Conservation (phyloP, 2,797 vertebrate genomes). For the Enteromius paludinosus region DNA sequence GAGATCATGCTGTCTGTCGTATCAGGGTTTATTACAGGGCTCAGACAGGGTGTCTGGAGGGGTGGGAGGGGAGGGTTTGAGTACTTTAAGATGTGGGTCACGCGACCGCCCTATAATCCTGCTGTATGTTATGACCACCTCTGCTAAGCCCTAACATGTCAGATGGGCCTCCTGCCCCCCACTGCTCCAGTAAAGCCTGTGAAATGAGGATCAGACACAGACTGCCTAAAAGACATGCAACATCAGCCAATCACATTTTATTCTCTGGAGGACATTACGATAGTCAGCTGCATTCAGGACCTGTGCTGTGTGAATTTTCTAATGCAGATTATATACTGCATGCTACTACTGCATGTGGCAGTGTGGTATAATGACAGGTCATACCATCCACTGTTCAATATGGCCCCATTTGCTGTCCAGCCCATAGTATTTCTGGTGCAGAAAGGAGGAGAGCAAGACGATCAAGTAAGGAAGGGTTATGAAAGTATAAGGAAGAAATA, state of each 20-base stretch:
- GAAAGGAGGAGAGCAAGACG: constrained; percentile 33
- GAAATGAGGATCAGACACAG: constrained; percentile 39
- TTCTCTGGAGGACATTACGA: constrained; percentile 6
- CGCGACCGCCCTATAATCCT: constrained; percentile 43
- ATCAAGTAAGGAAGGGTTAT: constrained; percentile 23
- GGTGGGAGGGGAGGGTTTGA: constrained; percentile 19
- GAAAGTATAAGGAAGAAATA: constrained; percentile 11
- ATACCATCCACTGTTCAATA: constrained; percentile 99
- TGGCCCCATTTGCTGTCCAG: constrained; percentile 95
- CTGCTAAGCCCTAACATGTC: constrained; percentile 36
- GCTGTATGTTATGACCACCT: constrained; percentile 33
- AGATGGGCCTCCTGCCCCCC: constrained; percentile 41
- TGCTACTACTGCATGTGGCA: constrained; percentile 40
- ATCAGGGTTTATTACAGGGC: constrained; percentile 28
- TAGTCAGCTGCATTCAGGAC: not conserved
- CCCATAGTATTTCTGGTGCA: constrained; percentile 90
- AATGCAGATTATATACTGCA: not conserved
- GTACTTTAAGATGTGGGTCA: constrained; percentile 48
- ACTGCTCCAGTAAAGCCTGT: constrained; percentile 21
- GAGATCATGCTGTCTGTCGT: constrained; percentile 33
- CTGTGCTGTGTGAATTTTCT: not conserved
- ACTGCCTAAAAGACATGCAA: constrained; percentile 28
- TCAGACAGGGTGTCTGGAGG: constrained; percentile 33
- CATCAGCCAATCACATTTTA: constrained; percentile 19
- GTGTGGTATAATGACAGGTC: constrained; percentile 52